Conservation (phyloP, 2,888 invertebrate species). For the Leptopilina myrica region DNA sequence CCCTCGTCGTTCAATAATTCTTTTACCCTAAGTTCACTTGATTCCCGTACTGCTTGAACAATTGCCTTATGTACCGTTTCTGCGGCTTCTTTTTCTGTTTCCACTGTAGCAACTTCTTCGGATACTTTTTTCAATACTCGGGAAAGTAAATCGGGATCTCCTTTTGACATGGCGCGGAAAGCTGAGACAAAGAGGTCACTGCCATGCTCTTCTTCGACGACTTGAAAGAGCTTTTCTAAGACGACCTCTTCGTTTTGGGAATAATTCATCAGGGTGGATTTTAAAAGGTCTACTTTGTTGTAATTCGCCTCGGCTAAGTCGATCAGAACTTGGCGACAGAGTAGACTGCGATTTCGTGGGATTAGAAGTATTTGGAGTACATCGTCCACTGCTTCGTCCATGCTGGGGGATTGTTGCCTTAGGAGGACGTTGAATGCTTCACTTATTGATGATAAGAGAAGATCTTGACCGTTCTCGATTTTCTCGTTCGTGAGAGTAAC, state of each 20-base stretch:
- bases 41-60: constrained; percentile 81
- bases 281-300: constrained; percentile 82
- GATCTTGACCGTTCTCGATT: constrained; percentile 59
- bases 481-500: constrained; percentile 62
- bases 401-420: constrained; percentile 57
- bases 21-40: constrained; percentile 80
- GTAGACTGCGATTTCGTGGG: constrained; percentile 66
- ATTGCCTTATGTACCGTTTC: constrained; percentile 84
- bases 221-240: constrained; percentile 81
- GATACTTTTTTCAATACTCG: constrained; percentile 81
- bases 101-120: constrained; percentile 80
- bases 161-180: constrained; percentile 82
- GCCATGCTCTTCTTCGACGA: constrained; percentile 79
- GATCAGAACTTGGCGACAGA: constrained; percentile 67
- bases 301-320: constrained; percentile 66
- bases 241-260: constrained; percentile 79
- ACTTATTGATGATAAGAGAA: constrained; percentile 69
- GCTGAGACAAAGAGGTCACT: constrained; percentile 81
- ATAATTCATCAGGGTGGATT: constrained; percentile 79
- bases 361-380: constrained; percentile 67
- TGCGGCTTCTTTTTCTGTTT: constrained; percentile 82
- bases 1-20: constrained; percentile 78
- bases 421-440: constrained; percentile 71
- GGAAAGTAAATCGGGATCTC: constrained; percentile 80
- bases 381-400: constrained; percentile 67